A percentile compares a stretch with the other conserved stretches of the same genome.
Evolutionary conservation across 2,888 invertebrate species (phyloP).

Genomic region (Axea sp.): DNA sequence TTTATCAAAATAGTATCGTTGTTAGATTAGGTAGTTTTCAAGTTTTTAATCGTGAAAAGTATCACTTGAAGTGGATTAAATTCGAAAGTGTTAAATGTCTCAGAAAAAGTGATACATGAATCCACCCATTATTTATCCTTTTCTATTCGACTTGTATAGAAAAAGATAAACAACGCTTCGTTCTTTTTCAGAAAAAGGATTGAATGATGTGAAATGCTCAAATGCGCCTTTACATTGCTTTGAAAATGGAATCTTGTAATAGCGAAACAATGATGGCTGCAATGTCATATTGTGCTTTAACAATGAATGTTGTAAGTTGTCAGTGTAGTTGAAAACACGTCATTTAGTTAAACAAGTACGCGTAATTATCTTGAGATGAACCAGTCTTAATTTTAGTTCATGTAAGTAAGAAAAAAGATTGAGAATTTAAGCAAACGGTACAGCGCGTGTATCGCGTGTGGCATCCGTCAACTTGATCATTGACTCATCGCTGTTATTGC

Average conservation of each 20-base stretch:
- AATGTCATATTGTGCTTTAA: slow-evolving; percentile 31
- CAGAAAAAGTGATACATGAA: no score
- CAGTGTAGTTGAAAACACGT: neutral
- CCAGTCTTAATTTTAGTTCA: neutral
- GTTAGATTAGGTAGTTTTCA: no score
- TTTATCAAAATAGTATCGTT: no score
- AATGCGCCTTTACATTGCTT: slow-evolving; percentile 26
- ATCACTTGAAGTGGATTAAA: no score
- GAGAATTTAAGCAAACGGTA: neutral
- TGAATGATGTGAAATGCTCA: no score
- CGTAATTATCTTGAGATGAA: neutral
- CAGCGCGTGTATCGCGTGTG: slow-evolving; percentile 4
- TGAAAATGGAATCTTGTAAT: slow-evolving; percentile 22
- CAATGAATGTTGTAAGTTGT: slow-evolving; percentile 23
- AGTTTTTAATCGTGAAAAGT: no score
- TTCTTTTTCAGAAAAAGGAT: no score
- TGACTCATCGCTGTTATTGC: slow-evolving; percentile 2
- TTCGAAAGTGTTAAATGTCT: no score
- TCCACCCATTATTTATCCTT: no score
- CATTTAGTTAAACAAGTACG: neutral
- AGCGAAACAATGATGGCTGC: slow-evolving; percentile 35
- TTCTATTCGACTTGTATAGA: no score
- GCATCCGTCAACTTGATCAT: slow-evolving; percentile 7
- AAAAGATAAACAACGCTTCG: no score
- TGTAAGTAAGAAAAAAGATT: slow-evolving; percentile 1